Conservation (phyloP, 2,888 invertebrate species). For the Xestia rhomboidea region DNA sequence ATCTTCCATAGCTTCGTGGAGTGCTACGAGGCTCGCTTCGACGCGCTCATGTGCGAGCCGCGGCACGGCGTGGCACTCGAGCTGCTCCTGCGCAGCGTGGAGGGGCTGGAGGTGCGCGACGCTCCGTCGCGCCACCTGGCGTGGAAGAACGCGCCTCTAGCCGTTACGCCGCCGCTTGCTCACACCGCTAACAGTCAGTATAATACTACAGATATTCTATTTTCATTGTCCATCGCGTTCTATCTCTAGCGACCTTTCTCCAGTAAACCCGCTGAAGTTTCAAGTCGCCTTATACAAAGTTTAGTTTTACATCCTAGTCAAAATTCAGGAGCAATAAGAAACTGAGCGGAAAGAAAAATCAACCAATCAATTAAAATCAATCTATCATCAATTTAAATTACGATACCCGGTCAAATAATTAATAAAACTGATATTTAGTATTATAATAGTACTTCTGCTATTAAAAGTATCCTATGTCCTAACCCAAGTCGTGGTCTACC, state of each 20-base stretch:
- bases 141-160: conserved; percentile 64
- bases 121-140: conserved; percentile 83
- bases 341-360: no score
- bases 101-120: conserved; percentile 91
- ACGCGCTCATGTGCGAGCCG: conserved; percentile 89
- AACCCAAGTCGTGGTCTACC: background rate
- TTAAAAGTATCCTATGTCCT: background rate
- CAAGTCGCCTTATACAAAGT: no score
- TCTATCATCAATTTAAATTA: no score
- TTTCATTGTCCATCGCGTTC: background rate
- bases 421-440: no score
- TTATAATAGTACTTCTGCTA: no score
- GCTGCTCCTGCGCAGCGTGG: conserved; percentile 96
- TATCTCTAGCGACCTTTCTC: background rate
- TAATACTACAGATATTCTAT: background rate
- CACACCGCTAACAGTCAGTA: conserved; percentile 75
- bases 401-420: no score
- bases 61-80: conserved; percentile 96
- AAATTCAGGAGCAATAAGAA: no score
- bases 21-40: conserved; percentile 95
- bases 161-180: conserved; percentile 68
- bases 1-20: conserved; percentile 92
- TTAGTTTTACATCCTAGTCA: no score
- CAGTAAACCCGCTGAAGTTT: background rate
- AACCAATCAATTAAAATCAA: no score